phyloP scores from a whole-genome alignment of 2,797 vertebrate genomes.

The Lemur catta region DNA sequence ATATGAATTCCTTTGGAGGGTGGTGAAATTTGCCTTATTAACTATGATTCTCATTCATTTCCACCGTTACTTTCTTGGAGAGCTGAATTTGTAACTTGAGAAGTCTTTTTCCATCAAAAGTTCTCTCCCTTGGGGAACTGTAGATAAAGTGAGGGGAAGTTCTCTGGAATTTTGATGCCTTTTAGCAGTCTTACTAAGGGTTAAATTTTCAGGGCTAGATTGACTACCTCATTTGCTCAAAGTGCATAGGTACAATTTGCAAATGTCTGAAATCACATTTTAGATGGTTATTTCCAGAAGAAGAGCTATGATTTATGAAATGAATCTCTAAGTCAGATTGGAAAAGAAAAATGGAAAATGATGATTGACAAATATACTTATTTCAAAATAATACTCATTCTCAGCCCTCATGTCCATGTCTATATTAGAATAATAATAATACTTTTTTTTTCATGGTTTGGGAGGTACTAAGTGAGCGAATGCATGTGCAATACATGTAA shows the following conservation, averaged over 20 bases:
- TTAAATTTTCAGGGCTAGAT: background rate
- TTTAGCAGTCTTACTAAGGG: background rate
- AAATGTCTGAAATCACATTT: background rate
- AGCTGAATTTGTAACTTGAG: background rate
- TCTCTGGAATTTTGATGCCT: background rate
- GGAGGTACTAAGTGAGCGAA: background rate
- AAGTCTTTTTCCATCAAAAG: background rate
- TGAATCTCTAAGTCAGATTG: background rate
- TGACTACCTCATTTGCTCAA: background rate
- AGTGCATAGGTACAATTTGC: background rate
- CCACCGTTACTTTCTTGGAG: background rate
- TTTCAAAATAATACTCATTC: background rate
- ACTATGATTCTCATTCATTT: background rate
- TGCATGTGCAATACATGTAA: background rate
- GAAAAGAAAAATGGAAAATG: background rate
- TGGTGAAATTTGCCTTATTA: background rate
- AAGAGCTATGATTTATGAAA: background rate
- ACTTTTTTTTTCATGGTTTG: background rate
- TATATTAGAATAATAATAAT: background rate
- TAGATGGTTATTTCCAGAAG: background rate
- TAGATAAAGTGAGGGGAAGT: background rate
- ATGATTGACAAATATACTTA: background rate
- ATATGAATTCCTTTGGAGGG: background rate
- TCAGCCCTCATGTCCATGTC: background rate
- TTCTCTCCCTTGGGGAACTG: background rate